These are phyloP conservation scores for Dyspetes luteomarginatus DNA, from an alignment of 2,888 invertebrate species.

Conservation along the genomic window DNA sequence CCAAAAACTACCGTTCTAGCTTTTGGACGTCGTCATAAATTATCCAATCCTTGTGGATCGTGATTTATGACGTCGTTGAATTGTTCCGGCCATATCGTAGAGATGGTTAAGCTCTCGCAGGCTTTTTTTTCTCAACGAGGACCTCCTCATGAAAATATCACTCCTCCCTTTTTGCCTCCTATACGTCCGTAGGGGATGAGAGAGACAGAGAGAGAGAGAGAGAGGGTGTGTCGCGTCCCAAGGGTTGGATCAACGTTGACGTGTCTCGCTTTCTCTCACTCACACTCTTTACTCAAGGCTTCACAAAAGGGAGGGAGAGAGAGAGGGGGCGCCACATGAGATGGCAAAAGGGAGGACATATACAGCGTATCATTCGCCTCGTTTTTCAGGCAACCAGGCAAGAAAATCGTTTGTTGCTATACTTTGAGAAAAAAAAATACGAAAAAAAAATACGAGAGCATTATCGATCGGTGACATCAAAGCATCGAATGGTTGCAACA, in stretches of 20 bases:
- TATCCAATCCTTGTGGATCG: conserved; percentile 62
- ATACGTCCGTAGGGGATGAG: conserved; percentile 1
- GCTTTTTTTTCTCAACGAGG: conserved; percentile 15
- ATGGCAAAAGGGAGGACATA: conserved; percentile 4
- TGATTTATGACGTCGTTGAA: conserved; percentile 63
- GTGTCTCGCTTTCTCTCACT: conserved; percentile 22
- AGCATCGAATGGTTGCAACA: conserved; percentile 8
- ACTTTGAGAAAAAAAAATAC: not conserved
- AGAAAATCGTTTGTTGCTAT: conserved; percentile 20
- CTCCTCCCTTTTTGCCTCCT: conserved; percentile 1
- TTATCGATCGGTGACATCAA: conserved; percentile 35
- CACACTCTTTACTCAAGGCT: conserved; percentile 15
- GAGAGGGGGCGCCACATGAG: not conserved
- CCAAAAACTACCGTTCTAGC: conserved; percentile 10
- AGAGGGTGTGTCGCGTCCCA: conserved; percentile 24
- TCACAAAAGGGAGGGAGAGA: conserved; percentile 5
- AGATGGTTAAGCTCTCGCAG: conserved; percentile 48
- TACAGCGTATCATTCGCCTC: conserved; percentile 17
- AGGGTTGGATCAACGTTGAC: conserved; percentile 44
- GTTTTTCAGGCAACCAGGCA: conserved; percentile 27
- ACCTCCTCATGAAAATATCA: conserved; percentile 56
- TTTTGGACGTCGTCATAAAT: conserved; percentile 56
- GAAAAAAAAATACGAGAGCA: not conserved
- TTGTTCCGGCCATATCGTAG: conserved; percentile 12
- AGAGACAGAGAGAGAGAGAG: too few relatives aligned